Evolutionary conservation across 2,888 invertebrate genomes (phyloP).

Genomic region (Anorthoa munda): DNA sequence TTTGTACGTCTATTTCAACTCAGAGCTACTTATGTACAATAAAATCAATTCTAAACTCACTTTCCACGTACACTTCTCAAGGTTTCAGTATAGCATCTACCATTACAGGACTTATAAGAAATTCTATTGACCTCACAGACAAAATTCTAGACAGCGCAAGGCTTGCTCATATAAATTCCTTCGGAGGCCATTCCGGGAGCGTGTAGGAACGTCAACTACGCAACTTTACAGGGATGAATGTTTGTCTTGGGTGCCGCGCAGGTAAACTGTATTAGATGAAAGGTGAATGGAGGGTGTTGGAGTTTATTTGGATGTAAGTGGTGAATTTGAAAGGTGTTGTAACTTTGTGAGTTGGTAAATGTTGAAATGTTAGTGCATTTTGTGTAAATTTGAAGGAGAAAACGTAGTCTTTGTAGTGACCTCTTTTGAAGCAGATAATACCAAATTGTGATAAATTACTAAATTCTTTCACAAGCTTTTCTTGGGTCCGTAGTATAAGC

Average conservation of each 20-base stretch:
- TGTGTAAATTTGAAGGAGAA: neutral
- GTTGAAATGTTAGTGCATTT: neutral
- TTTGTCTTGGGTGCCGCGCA: constrained; percentile 37
- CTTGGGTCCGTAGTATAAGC: too few species aligned
- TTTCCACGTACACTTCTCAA: neutral
- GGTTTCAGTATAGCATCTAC: constrained; percentile 33
- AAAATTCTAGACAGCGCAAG: constrained; percentile 40
- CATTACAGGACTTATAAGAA: constrained; percentile 48
- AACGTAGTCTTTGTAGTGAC: neutral
- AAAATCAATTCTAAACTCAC: neutral
- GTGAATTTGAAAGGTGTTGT: constrained; percentile 15
- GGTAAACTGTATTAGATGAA: constrained; percentile 23
- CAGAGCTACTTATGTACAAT: too few species aligned
- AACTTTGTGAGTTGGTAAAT: neutral
- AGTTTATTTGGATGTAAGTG: constrained; percentile 11
- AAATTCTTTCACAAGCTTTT: too few species aligned
- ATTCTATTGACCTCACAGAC: constrained; percentile 53
- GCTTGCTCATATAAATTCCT: constrained; percentile 66
- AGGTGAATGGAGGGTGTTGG: neutral
- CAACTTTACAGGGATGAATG: constrained; percentile 22
- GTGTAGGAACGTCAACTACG: constrained; percentile 47
- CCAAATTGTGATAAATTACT: too few species aligned
- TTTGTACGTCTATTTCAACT: too few species aligned
- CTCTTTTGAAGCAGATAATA: neutral
- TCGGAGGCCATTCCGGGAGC: constrained; percentile 42